Conservation (phyloP, 2,888 invertebrate genomes). For the Orchestes rusci region DNA sequence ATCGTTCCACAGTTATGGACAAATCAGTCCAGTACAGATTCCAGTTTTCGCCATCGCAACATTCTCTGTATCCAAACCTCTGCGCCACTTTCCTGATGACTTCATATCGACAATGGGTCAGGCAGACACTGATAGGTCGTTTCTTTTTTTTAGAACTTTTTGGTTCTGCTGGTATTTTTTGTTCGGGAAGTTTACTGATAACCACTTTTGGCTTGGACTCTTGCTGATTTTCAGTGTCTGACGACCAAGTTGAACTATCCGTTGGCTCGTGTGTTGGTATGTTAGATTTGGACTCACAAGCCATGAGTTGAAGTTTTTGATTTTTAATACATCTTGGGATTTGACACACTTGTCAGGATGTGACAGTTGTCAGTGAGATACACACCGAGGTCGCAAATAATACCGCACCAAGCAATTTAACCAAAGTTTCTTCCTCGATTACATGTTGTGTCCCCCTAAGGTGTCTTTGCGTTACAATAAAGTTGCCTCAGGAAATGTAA, state of each 20-base stretch:
- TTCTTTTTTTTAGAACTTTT: constrained; percentile 27
- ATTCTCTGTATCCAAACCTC: constrained; percentile 68
- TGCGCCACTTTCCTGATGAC: constrained; percentile 63
- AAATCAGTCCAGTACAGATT: constrained; percentile 88
- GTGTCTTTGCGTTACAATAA: no score
- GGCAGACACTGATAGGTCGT: constrained; percentile 52
- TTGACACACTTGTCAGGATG: constrained; percentile 3
- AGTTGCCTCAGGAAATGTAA: no score
- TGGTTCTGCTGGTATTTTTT: constrained; percentile 10
- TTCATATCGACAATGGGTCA: constrained; percentile 66
- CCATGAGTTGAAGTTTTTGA: no score
- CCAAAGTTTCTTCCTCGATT: no score
- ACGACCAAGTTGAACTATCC: constrained; percentile 32
- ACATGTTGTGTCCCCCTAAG: no score
- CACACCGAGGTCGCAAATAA: no score
- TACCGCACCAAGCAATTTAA: no score
- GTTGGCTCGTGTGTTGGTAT: constrained; percentile 29
- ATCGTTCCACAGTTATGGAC: constrained; percentile 76
- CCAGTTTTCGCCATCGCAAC: constrained; percentile 76
- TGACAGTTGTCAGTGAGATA: not conserved
- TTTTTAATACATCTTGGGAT: constrained; percentile 13
- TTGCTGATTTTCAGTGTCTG: constrained; percentile 29
- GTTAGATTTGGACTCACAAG: constrained; percentile 31
- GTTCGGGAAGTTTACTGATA: constrained; percentile 19
- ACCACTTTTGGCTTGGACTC: constrained; percentile 12